Evolutionary conservation across 2,888 invertebrate species (phyloP).

Genomic region (Osmoderma eremita): DNA sequence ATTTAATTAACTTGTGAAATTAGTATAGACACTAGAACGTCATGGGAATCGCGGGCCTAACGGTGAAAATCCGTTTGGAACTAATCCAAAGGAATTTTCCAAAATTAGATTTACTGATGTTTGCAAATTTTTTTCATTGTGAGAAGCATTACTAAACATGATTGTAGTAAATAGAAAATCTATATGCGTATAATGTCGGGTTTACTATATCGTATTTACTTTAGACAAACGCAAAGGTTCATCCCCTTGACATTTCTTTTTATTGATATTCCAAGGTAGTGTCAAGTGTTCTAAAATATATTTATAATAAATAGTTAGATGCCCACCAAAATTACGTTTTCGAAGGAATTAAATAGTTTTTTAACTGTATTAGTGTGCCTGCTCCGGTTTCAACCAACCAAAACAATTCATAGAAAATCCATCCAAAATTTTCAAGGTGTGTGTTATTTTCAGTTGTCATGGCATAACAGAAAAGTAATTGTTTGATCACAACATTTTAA

Average conservation of each 20-base stretch:
- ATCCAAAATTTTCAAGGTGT: too few relatives aligned
- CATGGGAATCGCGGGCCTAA: background rate
- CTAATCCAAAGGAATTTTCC: slow-evolving; percentile 39
- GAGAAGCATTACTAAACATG: slow-evolving; percentile 1
- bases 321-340: too few relatives aligned
- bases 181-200: background rate
- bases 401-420: too few relatives aligned
- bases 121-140: slow-evolving; percentile 25
- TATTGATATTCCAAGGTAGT: background rate
- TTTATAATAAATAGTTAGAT: too few relatives aligned
- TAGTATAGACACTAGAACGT: background rate
- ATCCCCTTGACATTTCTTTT: background rate
- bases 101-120: slow-evolving; percentile 38
- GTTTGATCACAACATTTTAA: too few relatives aligned
- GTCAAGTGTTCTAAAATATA: too few relatives aligned
- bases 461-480: too few relatives aligned
- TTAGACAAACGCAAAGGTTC: background rate
- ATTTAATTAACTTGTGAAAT: slow-evolving; percentile 18
- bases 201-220: background rate
- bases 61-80: slow-evolving; percentile 23
- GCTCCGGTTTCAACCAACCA: too few relatives aligned
- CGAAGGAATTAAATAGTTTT: too few relatives aligned
- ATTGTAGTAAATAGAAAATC: slow-evolving; percentile 16
- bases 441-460: too few relatives aligned
- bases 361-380: too few relatives aligned